Base-by-base conservation (phyloP, 2,888 invertebrate species). In the Spilarctia lutea region DNA sequence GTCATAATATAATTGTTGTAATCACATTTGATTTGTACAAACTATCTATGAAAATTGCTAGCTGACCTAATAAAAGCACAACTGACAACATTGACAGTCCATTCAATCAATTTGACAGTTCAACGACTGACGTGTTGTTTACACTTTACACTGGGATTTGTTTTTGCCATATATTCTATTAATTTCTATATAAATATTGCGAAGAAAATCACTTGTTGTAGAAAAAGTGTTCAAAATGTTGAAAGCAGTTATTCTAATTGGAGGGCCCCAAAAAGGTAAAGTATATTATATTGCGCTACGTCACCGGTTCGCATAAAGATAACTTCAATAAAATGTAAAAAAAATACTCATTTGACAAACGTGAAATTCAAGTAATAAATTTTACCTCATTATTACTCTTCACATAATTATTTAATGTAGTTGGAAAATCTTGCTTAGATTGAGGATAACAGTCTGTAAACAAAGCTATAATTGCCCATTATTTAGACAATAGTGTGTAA, bases 241-340 rank as follows among this genome's bases (percentile, higher is more conserved):
- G 79, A 98, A 98, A 94, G 98, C 98, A 72, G 97, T 99, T 24
- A 98, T 99, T 91, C 96, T 99, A 81, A 98, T 99, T 82, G 99
- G 99, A 35, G 99, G 99, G 10, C 98, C 99, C 1, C 98, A 98
- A 92, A 99, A 99, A 97, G 99, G 99, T 98, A 95, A 85, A 77
- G 72, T 71, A 74, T 30, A 68, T 27, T 69, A 42, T 75, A 76
- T 69, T 66, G 20, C 27, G 52, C 69, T 65, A 90, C 90, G 89
- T 91, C 90, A 91, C 93, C 93, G 93, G 93, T 63, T 73, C 74
- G 2, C 66, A 11, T 27, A 10, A 6, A 42, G 33, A 70, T 56
- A 71, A 71, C 18, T 35, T 7, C 8, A 13, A 39, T 30, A 30
- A 56, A 56, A 45, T 63, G 6, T 63, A 63, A 20, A 60, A 20